A percentile compares a stretch with the other conserved stretches of the same genome.
These are phyloP conservation scores for Diloba caeruleocephala DNA, from an alignment of 2,888 invertebrate species.

Conservation along the genomic window DNA sequence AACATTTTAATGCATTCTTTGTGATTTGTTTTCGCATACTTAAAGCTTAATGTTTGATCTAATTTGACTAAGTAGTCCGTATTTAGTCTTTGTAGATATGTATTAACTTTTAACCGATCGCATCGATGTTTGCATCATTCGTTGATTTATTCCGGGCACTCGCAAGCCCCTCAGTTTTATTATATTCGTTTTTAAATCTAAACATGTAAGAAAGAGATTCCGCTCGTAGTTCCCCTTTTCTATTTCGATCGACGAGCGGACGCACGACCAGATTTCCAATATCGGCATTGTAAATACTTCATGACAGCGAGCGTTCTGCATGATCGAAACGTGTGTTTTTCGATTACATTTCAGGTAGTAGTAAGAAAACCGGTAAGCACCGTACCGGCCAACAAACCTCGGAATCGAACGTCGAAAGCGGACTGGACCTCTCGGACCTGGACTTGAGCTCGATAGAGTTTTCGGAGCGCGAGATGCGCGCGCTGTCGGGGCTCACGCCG, in stretches of 20 bases:
- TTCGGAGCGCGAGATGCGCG: constrained; percentile 91
- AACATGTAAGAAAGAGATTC: constrained; percentile 28
- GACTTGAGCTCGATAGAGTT: constrained; percentile 92
- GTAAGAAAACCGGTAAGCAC: constrained; percentile 79
- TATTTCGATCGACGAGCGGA: constrained; percentile 41
- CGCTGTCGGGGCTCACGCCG: constrained; percentile 92
- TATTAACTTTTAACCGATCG: constrained; percentile 82
- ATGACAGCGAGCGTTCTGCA: constrained; percentile 86
- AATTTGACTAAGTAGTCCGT: constrained; percentile 70
- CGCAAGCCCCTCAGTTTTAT: constrained; percentile 18
- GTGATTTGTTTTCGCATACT: constrained; percentile 81
- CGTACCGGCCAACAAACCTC: constrained; percentile 63
- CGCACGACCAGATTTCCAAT: constrained; percentile 35
- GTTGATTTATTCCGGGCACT: constrained; percentile 30
- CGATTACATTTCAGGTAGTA: constrained; percentile 86
- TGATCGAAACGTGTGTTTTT: constrained; percentile 89
- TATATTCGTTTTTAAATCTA: constrained; percentile 22
- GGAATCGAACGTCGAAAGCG: constrained; percentile 67
- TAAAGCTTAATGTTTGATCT: constrained; percentile 81
- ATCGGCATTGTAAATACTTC: constrained; percentile 81
- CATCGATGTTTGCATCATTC: constrained; percentile 68
- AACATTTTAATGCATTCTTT: constrained; percentile 88
- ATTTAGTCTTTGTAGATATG: constrained; percentile 71
- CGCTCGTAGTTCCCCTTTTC: constrained; percentile 38
- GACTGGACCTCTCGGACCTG: constrained; percentile 90